Evolutionary conservation across 2,797 vertebrate genomes (phyloP).

Genomic region (Lepilemur ruficaudatus): DNA sequence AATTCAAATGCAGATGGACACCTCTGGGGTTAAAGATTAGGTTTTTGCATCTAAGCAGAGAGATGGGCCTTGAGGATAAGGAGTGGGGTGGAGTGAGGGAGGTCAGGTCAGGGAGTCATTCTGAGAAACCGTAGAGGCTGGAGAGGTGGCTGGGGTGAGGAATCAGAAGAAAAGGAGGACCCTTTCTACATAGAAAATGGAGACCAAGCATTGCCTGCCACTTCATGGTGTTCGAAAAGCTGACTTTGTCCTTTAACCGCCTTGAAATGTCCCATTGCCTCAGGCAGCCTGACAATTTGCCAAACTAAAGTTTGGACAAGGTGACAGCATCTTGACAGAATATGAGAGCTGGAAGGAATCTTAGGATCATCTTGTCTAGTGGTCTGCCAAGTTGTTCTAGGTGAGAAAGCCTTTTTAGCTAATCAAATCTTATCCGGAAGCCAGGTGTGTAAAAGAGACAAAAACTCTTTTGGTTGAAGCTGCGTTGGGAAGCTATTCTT

Average conservation of each 20-base stretch:
- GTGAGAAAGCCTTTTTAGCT: neutral
- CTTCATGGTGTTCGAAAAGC: neutral
- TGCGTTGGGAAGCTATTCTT: accelerated
- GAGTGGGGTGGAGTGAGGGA: neutral
- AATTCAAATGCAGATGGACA: neutral
- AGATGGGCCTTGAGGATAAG: neutral
- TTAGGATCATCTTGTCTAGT: neutral
- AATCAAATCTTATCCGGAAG: neutral
- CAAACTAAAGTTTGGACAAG: neutral
- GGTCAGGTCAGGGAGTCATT: neutral
- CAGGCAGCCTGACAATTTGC: neutral
- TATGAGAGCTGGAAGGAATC: neutral
- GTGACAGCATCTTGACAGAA: neutral
- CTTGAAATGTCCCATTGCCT: neutral
- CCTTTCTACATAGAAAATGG: neutral
- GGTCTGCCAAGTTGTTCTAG: neutral
- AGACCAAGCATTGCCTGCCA: neutral
- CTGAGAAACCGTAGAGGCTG: neutral
- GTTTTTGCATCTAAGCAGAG: neutral
- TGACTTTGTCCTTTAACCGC: neutral
- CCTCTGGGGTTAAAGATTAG: neutral
- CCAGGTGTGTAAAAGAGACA: neutral
- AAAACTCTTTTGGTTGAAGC: neutral
- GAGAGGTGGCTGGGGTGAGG: neutral
- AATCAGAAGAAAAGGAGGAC: neutral